Conservation (phyloP, 1,140 invertebrate species). For the Aphis craccivora region DNA sequence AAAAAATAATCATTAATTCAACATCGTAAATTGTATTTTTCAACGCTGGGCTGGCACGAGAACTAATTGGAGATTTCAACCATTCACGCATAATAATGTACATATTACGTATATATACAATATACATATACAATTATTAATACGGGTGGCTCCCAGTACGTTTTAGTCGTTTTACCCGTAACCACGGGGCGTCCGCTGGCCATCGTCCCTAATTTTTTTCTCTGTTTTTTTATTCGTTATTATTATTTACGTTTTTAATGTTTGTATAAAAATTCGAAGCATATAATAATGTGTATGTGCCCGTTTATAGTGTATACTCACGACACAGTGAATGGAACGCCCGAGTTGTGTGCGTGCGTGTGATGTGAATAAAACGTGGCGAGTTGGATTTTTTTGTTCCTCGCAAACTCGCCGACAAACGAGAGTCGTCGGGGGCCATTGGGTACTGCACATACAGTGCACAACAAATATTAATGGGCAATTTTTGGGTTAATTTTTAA, state of each 20-base stretch:
- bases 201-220: constrained; percentile 12
- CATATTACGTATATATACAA: too few species aligned
- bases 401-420: constrained; percentile 25
- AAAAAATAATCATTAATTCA: constrained; percentile 18
- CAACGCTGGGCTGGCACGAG: constrained; percentile 23
- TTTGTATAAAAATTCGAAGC: neutral
- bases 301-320: neutral
- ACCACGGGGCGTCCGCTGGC: constrained; percentile 9
- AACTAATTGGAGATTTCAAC: constrained; percentile 37
- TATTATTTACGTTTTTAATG: constrained; percentile 13
- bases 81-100: neutral
- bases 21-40: constrained; percentile 44
- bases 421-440: neutral
- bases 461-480: neutral
- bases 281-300: neutral
- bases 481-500: constrained; percentile 40
- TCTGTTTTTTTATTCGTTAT: neutral
- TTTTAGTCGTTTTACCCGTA: neutral
- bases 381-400: neutral
- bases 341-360: neutral
- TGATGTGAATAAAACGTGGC: neutral
- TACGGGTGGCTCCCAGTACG: neutral
- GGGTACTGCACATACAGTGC: neutral
- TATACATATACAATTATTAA: neutral
- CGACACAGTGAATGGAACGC: neutral